Percentiles rank a stretch among this genome's conserved stretches.
Evolutionary conservation across 2,888 invertebrate genomes (phyloP).

Genomic region (Elegia similella): DNA sequence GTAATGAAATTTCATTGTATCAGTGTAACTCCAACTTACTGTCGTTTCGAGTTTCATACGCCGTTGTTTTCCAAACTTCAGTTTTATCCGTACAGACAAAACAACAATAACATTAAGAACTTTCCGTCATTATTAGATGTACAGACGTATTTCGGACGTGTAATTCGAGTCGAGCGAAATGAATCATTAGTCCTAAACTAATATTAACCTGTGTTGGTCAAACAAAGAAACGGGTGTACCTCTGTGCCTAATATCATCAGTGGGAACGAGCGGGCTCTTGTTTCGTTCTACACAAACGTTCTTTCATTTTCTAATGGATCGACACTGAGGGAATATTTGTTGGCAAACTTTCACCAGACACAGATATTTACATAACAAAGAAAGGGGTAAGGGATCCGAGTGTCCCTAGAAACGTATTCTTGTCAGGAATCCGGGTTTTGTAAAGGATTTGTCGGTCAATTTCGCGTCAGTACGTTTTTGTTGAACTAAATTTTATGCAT

Average conservation of each 20-base stretch:
- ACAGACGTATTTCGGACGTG: conserved; percentile 37
- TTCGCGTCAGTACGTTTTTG: conserved; percentile 55
- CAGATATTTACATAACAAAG: conserved; percentile 74
- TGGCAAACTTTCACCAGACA: conserved; percentile 63
- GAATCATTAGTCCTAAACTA: conserved; percentile 72
- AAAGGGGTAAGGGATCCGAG: conserved; percentile 60
- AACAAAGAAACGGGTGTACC: conserved; percentile 53
- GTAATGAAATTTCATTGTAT: conserved; percentile 14
- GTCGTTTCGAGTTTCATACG: conserved; percentile 9
- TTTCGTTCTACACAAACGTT: conserved; percentile 59
- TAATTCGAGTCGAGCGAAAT: conserved; percentile 55
- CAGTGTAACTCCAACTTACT: not conserved
- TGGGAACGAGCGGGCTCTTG: conserved; percentile 42
- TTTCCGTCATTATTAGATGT: conserved; percentile 23
- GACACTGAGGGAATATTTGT: conserved; percentile 63
- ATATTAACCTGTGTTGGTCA: conserved; percentile 62
- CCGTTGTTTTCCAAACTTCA: conserved; percentile 2
- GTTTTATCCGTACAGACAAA: conserved; percentile 4
- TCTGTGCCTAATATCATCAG: conserved; percentile 45
- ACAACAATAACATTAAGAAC: conserved; percentile 12
- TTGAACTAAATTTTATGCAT: conserved; percentile 51
- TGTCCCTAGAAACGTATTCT: conserved; percentile 65
- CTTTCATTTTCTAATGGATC: conserved; percentile 77
- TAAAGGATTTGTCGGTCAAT: conserved; percentile 69
- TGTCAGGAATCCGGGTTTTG: conserved; percentile 62